Evolutionary conservation across 2,797 vertebrate species (phyloP).

Genomic region (Danio aesculapii): DNA sequence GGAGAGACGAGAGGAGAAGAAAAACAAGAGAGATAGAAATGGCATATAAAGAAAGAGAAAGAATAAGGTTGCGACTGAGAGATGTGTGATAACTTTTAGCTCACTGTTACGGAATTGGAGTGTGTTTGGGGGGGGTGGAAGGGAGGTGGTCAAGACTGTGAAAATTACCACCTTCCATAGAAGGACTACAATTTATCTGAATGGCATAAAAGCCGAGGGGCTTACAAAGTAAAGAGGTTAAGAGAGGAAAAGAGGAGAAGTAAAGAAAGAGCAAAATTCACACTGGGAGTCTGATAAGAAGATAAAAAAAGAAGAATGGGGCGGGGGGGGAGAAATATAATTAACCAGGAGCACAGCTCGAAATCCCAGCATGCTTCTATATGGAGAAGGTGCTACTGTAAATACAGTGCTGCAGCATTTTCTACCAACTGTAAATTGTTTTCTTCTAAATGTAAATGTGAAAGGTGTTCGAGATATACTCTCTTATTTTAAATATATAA

Average conservation of each 20-base stretch:
- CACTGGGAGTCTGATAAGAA: constrained; percentile 36
- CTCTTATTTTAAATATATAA: not conserved
- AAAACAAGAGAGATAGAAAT: not conserved
- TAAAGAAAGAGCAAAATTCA: constrained; percentile 10
- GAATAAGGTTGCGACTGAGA: not conserved
- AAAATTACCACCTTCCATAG: constrained; percentile 42
- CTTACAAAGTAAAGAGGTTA: constrained; percentile 18
- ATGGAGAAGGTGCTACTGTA: constrained; percentile 31
- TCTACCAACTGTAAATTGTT: constrained; percentile 5
- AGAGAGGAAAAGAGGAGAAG: not conserved
- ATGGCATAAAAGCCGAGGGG: constrained; percentile 23
- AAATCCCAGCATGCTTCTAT: constrained; percentile 16
- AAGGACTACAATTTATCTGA: constrained; percentile 41
- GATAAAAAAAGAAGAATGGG: constrained; percentile 35
- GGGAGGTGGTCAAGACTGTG: constrained; percentile 30
- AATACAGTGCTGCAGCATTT: constrained; percentile 27
- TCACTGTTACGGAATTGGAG: constrained; percentile 1
- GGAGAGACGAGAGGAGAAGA: not conserved
- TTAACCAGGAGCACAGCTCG: constrained; percentile 29
- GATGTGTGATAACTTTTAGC: constrained; percentile 24
- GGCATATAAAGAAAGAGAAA: not conserved
- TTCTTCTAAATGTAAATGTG: not conserved
- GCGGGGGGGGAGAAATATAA: constrained; percentile 39
- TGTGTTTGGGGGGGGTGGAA: not conserved
- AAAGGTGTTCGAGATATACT: not conserved